These are phyloP conservation scores for Smittia sp. DNA, from an alignment of 2,888 invertebrate genomes.

Conservation along the genomic window DNA sequence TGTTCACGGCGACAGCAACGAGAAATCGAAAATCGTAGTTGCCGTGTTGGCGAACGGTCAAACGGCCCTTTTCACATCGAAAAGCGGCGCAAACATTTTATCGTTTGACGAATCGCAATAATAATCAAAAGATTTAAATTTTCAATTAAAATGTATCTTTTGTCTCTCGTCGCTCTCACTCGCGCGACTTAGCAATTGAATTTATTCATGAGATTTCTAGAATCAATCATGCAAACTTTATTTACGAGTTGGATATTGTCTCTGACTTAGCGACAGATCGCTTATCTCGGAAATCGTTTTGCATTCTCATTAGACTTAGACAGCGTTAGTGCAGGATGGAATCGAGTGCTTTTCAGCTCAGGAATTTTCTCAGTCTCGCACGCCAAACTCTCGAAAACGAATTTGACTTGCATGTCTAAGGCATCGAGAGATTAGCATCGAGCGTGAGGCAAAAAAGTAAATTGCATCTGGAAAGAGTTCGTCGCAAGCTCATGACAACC, in stretches of 20 bases:
- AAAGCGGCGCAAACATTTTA: neutral
- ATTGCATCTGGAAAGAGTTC: neutral
- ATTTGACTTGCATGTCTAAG: neutral
- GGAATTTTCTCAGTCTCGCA: no score
- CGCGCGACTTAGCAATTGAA: neutral
- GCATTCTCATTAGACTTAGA: neutral
- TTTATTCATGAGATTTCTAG: neutral
- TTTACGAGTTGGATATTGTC: neutral
- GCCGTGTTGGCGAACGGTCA: slow-evolving; percentile 13
- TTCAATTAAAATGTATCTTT: slow-evolving; percentile 8
- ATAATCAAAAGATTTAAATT: neutral
- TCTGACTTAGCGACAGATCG: neutral
- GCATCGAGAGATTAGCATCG: neutral
- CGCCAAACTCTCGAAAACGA: neutral
- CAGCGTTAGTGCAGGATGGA: slow-evolving; percentile 2
- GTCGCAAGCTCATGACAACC: neutral
- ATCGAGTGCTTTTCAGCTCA: neutral
- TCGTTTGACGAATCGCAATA: neutral
- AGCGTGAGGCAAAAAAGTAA: neutral
- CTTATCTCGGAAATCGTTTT: neutral
- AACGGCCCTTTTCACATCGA: slow-evolving; percentile 19
- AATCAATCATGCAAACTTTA: slow-evolving; percentile 11
- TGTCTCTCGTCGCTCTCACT: neutral
- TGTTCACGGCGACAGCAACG: neutral
- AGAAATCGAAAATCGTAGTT: slow-evolving; percentile 15